phyloP scores from a whole-genome alignment of 2,888 invertebrate species.

The Microplitis manilae region DNA sequence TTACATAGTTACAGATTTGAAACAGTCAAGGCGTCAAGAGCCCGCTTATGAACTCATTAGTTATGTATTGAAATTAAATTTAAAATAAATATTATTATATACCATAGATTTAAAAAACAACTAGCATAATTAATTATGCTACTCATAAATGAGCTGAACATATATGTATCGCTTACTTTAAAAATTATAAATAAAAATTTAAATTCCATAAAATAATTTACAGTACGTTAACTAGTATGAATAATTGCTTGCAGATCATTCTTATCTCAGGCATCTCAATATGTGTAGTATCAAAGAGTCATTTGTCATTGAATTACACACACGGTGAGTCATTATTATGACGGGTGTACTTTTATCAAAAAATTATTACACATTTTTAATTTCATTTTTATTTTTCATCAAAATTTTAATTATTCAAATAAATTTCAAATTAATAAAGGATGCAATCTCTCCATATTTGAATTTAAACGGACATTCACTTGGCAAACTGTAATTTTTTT shows the following conservation, averaged over 20 bases:
- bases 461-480: too few species aligned
- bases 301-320: slow-evolving; percentile 34
- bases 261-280: slow-evolving; percentile 23
- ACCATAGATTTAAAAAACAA: background rate
- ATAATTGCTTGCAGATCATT: slow-evolving; percentile 17
- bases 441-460: too few species aligned
- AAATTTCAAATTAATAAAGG: too few species aligned
- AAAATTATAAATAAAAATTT: background rate
- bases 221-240: slow-evolving; percentile 21
- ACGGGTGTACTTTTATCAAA: background rate
- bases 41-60: background rate
- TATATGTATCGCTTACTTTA: background rate
- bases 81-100: background rate
- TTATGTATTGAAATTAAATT: background rate
- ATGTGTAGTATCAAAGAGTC: slow-evolving; percentile 35
- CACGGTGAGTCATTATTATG: slow-evolving; percentile 33
- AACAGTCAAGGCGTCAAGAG: background rate
- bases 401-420: too few species aligned
- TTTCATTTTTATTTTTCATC: too few species aligned
- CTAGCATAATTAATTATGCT: background rate
- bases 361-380: background rate
- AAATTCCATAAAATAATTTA: slow-evolving; percentile 9
- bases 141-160: background rate
- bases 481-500: too few species aligned
- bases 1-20: background rate